phyloP scores from a whole-genome alignment of 2,888 invertebrate species.

The Tanypteryx hageni region DNA sequence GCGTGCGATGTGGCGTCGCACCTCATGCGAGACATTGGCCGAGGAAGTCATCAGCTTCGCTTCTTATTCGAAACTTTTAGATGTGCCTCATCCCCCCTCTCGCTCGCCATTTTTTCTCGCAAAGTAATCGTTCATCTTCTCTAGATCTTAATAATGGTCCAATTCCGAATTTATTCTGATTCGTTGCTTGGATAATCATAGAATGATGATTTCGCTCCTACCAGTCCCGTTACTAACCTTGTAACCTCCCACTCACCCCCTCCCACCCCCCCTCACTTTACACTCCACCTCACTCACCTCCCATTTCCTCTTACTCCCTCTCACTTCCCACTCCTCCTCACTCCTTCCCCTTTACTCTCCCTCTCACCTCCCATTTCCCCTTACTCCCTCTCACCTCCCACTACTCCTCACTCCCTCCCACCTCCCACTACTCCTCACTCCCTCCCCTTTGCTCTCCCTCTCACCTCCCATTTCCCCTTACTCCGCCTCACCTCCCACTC shows the following conservation, averaged over 20 bases:
- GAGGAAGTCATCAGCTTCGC: not conserved
- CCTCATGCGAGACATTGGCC: no score
- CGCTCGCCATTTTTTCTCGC: not conserved
- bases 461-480: no score
- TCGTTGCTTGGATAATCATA: not conserved
- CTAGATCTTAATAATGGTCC: not conserved
- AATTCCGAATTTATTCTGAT: not conserved
- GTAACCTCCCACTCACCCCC: not conserved
- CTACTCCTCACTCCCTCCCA: no score
- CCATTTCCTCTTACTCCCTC: no score
- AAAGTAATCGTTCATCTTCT: not conserved
- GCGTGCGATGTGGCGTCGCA: no score
- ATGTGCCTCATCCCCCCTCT: not conserved
- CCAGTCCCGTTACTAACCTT: not conserved
- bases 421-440: no score
- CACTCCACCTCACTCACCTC: not conserved
- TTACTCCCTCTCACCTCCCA: no score
- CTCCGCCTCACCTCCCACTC: no score
- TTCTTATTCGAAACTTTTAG: not conserved
- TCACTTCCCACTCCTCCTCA: not conserved
- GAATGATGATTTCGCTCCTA: not conserved
- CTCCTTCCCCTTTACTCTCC: not conserved
- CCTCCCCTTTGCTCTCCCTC: no score
- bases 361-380: no score
- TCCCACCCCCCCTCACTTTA: not conserved